Percentiles rank a stretch among this genome's conserved stretches.
Evolutionary conservation across 2,888 invertebrate genomes (phyloP).

Genomic region (Allolobophora icterica): DNA sequence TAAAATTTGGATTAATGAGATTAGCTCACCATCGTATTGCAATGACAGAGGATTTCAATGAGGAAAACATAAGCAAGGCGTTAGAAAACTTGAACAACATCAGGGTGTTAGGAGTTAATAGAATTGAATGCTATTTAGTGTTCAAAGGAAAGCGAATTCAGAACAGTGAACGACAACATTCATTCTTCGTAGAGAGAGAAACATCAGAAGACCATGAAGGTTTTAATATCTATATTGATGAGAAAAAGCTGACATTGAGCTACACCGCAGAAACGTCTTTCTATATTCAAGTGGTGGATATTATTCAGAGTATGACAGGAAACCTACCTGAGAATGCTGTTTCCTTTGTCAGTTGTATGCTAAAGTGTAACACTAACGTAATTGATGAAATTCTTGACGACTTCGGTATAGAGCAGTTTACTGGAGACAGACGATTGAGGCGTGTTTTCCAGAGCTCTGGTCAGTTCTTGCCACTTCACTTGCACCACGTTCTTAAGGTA

Average conservation of each 20-base stretch:
- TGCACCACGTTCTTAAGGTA: not conserved
- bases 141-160: not conserved
- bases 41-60: not conserved
- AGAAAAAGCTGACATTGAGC: not conserved
- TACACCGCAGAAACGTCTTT: not conserved
- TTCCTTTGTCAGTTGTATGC: not conserved
- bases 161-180: not conserved
- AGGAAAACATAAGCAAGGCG: not conserved
- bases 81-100: not conserved
- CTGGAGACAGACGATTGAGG: not conserved
- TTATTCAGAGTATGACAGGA: slow-evolving; percentile 1
- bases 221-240: not conserved
- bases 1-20: not conserved
- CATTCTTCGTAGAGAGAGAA: not conserved
- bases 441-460: not conserved
- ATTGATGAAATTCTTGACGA: not conserved
- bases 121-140: slow-evolving; percentile 20
- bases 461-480: not conserved
- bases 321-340: not conserved
- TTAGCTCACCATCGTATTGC: slow-evolving; percentile 23
- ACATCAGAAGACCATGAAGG: not conserved
- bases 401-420: not conserved
- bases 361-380: not conserved
- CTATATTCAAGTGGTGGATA: not conserved
- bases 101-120: not conserved